Base-by-base conservation (phyloP, 2,113 vertebrate genomes). In the Channa argus region DNA sequence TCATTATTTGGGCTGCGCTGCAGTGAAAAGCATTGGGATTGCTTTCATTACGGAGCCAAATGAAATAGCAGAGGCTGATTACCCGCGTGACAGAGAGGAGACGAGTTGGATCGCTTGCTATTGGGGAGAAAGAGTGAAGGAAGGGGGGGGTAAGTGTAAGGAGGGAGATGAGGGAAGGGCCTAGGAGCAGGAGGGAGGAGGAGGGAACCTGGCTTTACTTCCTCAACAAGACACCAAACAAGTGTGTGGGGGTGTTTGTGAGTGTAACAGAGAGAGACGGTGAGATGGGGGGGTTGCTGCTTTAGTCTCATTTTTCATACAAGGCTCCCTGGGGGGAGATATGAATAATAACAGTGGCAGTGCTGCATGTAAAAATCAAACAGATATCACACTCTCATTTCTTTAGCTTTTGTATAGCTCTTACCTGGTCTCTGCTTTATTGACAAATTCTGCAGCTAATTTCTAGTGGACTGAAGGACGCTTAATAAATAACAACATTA, bases 1-100 rank as follows among this genome's bases (percentile, higher is more conserved):
- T 93, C 92, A 94, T 94, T 94, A 94, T 93, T 91, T 90, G 86
- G 73, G 86, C 90, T 85, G 79, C 51, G 81, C 85, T 13, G 80
- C 90, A 90, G 79, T 91, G 91, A 92, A 93, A 92, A 83, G 90
- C 89, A 9, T 83, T 86, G 90, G 91, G 90, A 94, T 94, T 93
- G 94, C 90, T 93, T 94, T 94, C 91, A 94, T 94, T 94, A 94
- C 85, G 6, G 81, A 88, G 89, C 82, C 92, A 92, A 94, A 94
- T 93, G 89, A 93, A 92, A 94, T 86, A 83, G 88, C 82, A 63
- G 88, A 86, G 91, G 87, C 86, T 93, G 93, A 94, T 94, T 93
- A 94, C 90, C 86, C 87, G 85, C 80, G 85, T 91, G 92, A 94
- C 88, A 65, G 79, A 79, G 85, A 85, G 82, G 82, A 90, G 89